phyloP scores from a whole-genome alignment of 2,888 invertebrate genomes.

The Deroplatys truncata region DNA sequence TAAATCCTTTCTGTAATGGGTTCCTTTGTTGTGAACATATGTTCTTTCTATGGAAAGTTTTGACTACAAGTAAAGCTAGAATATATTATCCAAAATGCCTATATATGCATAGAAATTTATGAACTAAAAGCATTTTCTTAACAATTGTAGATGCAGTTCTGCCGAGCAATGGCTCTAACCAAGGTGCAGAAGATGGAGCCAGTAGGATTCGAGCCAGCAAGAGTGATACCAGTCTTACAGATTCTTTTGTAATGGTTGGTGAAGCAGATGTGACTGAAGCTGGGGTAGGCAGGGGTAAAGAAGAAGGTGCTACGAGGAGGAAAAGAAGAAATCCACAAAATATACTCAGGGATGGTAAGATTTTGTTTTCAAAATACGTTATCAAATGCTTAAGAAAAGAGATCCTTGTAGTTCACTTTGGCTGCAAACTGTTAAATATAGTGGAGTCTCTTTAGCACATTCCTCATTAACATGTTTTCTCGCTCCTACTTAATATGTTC shows the following conservation, averaged over 20 bases:
- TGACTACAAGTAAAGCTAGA: too few species aligned
- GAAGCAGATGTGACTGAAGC: constrained; percentile 48
- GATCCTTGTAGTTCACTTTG: too few species aligned
- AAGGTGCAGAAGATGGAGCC: constrained; percentile 1
- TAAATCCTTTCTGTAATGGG: too few species aligned
- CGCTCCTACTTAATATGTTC: too few species aligned
- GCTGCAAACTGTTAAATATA: too few species aligned
- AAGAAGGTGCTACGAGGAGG: constrained; percentile 26
- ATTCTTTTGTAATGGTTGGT: constrained; percentile 78
- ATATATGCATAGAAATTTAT: neutral
- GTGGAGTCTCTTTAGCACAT: too few species aligned
- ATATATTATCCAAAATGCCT: too few species aligned
- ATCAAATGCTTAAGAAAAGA: neutral
- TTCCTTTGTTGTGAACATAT: too few species aligned
- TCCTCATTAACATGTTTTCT: too few species aligned
- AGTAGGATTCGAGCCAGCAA: constrained; percentile 71
- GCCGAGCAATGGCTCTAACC: neutral
- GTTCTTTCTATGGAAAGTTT: too few species aligned
- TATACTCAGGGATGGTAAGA: constrained; percentile 45
- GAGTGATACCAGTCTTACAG: constrained; percentile 86
- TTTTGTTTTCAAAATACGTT: neutral
- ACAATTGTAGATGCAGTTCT: neutral
- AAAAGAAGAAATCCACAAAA: constrained; percentile 43
- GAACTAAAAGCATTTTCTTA: neutral
- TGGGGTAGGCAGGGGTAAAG: constrained; percentile 31